Evolutionary conservation across 2,888 invertebrate species (phyloP).

Genomic region (Mimachlamys varia): DNA sequence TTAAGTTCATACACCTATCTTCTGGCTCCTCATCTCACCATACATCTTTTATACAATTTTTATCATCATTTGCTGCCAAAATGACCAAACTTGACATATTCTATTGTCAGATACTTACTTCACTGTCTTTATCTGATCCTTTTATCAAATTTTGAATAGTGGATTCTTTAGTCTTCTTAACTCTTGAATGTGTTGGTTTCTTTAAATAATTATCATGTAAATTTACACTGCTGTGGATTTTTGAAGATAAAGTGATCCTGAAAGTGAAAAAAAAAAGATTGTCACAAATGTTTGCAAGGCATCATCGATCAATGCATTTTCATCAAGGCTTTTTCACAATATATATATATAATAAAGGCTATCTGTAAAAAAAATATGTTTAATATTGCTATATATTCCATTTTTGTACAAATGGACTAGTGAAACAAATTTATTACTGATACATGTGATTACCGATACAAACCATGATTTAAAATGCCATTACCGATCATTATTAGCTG

Average conservation of each 20-base stretch:
- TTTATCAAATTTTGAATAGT: constrained; percentile 27
- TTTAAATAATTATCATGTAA: constrained; percentile 44
- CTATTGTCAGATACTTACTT: background rate
- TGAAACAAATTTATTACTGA: too few relatives aligned
- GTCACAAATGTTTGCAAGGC: background rate
- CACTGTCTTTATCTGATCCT: constrained; percentile 37
- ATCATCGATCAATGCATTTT: too few relatives aligned
- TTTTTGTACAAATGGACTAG: too few relatives aligned
- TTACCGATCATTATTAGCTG: background rate
- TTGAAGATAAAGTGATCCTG: constrained; percentile 42
- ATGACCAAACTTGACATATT: background rate
- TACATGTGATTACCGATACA: too few relatives aligned
- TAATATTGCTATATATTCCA: too few relatives aligned
- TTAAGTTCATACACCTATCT: too few relatives aligned
- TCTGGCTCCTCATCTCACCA: too few relatives aligned
- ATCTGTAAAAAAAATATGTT: too few relatives aligned
- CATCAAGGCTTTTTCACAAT: too few relatives aligned
- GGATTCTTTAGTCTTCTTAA: constrained; percentile 37
- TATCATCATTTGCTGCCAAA: background rate
- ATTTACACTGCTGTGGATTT: constrained; percentile 42
- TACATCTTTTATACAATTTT: too few relatives aligned
- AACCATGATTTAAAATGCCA: background rate
- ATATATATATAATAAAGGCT: too few relatives aligned
- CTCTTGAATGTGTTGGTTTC: constrained; percentile 9
- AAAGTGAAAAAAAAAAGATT: background rate